These are phyloP conservation scores for Lasioglossum villosulum DNA, from an alignment of 2,888 invertebrate genomes.

Conservation along the genomic window DNA sequence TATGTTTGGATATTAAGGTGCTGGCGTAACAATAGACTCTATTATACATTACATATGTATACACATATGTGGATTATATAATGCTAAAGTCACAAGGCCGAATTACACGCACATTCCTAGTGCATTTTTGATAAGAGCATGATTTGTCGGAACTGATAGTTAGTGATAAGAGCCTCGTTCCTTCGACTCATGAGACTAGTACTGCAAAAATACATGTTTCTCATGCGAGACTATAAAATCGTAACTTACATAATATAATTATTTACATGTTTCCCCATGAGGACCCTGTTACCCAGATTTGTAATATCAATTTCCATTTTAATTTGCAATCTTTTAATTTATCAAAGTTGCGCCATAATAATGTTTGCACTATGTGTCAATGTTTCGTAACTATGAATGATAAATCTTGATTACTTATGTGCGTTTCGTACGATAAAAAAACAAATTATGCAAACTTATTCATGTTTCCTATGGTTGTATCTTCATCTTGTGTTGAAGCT, in stretches of 20 bases:
- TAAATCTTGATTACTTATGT: not conserved
- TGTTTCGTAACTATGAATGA: not conserved
- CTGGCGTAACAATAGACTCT: not conserved
- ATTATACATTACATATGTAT: not conserved
- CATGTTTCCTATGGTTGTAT: not conserved
- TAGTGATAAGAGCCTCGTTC: conserved; percentile 23
- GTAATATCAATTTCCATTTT: not conserved
- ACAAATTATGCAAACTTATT: conserved; percentile 13
- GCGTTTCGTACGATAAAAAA: not conserved
- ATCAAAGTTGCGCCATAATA: not conserved
- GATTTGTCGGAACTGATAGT: not conserved
- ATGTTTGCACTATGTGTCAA: not conserved
- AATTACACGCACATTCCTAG: not conserved
- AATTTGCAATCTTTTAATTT: conserved; percentile 2
- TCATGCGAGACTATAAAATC: not conserved
- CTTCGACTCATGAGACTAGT: not conserved
- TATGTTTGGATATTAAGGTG: not conserved
- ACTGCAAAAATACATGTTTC: conserved; percentile 13
- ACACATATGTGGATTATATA: not conserved
- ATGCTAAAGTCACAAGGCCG: not conserved
- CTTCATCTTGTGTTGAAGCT: not conserved
- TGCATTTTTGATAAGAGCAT: conserved; percentile 28
- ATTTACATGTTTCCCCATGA: not conserved
- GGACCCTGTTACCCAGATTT: not conserved
- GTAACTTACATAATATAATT: not conserved